Percentiles rank a stretch among this genome's conserved stretches.
Evolutionary conservation across 1,140 invertebrate genomes (phyloP).

Genomic region (Brachionus asplanchnoidis): DNA sequence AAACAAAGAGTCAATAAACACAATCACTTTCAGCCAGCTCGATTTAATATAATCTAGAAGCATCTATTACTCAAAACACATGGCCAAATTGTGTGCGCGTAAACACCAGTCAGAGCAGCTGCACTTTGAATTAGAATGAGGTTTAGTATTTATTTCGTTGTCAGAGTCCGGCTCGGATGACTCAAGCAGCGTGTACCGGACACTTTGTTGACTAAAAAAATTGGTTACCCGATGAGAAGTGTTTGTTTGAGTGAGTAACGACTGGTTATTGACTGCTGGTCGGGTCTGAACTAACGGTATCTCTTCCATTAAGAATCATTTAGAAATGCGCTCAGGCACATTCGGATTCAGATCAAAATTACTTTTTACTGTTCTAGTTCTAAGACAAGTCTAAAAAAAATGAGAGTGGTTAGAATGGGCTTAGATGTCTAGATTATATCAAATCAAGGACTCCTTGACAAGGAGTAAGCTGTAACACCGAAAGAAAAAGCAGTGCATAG

Average conservation of each 20-base stretch:
- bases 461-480: neutral
- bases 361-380: neutral
- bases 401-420: neutral
- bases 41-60: neutral
- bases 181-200: neutral
- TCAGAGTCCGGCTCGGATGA: neutral
- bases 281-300: neutral
- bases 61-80: neutral
- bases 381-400: neutral
- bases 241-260: neutral
- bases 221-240: neutral
- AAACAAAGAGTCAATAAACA: neutral
- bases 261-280: neutral
- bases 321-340: neutral
- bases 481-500: neutral
- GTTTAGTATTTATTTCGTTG: neutral
- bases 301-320: neutral
- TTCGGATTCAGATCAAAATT: neutral
- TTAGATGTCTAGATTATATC: neutral
- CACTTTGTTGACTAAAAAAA: neutral
- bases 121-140: conserved; percentile 1
- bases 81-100: neutral
- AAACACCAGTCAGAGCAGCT: neutral
- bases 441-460: no score
- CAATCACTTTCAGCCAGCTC: neutral